Base-by-base conservation (phyloP, 2,888 invertebrate species). In the Hirtodrosophila histrioides region DNA sequence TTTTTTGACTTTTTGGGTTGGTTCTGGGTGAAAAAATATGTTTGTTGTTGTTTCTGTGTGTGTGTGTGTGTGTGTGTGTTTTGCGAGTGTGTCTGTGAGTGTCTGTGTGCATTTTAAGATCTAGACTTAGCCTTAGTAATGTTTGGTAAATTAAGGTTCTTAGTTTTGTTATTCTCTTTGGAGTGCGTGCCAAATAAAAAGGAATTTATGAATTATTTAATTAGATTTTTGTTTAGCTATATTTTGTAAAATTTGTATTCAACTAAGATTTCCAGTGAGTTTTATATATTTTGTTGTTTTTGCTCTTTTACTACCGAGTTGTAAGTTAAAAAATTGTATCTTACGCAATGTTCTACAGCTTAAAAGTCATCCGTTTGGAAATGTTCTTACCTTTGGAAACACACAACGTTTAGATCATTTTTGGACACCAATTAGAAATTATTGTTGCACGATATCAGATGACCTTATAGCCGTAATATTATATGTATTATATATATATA, bases 121-220 rank as follows among this genome's bases (percentile, higher is more conserved):
- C 73, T 72, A 72, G 48, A 66, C 72, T 70, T 70, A 70, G 44
- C 37, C 39, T 64, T 64, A 70, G 48, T 69, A 69, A 53, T 40
- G 45, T 10, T 10, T 17, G 17, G 17, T 56, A 69, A 69, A 56
- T 76, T 58, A 75, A 66, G 60, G 58, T 69, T 74, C 63, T 60
- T 73, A 67, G 73, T 57, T 57, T 68, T 65, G 44, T 54, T 62
- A 60, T 69, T 67, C 45, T 56, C 56, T 44, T 65, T 69, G 40
- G 44, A 49, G 54, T 60, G 73, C 90, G 89, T 89, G 89, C 90
- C 90, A 89, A 89, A 89, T 87, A 82, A 88, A 79, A 78, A 66
- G 45, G 55, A 86, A 77, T 83, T 73, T 78, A 78, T 69, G 45
- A 67, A 77, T 73, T 78, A 73, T 70, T 49, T 54, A 44, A 53